A percentile compares a stretch with the other conserved stretches of the same genome.
Conservation (phyloP, 2,113 vertebrate species). For the Mus pahari region DNA sequence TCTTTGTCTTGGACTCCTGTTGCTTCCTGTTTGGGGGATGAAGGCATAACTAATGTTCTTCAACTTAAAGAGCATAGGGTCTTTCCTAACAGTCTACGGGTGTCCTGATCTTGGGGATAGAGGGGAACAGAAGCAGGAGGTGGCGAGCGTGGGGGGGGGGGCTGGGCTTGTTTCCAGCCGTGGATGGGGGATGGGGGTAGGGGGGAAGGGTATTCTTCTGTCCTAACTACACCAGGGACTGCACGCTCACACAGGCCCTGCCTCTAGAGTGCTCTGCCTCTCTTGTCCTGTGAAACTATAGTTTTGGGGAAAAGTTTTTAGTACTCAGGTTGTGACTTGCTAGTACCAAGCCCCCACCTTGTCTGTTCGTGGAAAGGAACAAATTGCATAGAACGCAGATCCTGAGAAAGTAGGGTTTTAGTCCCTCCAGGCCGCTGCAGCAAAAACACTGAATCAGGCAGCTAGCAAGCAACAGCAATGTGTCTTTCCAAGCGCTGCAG, state of each 20-base stretch:
- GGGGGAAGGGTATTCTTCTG: background rate
- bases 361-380: background rate
- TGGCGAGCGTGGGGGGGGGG: background rate
- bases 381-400: background rate
- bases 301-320: constrained; percentile 6
- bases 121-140: background rate
- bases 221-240: background rate
- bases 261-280: background rate
- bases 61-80: background rate
- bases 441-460: background rate
- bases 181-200: background rate
- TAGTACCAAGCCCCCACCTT: constrained; percentile 22
- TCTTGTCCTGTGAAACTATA: constrained; percentile 7
- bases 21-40: background rate
- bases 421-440: too few relatives aligned
- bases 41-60: constrained; percentile 12
- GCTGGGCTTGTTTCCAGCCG: background rate
- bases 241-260: background rate
- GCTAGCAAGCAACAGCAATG: background rate
- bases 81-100: background rate
- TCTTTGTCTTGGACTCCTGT: background rate
- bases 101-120: background rate
- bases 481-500: background rate
- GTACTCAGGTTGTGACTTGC: background rate
- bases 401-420: background rate